Evolutionary conservation across 1,140 invertebrate genomes (phyloP).

Genomic region (Psilanteris sp.): DNA sequence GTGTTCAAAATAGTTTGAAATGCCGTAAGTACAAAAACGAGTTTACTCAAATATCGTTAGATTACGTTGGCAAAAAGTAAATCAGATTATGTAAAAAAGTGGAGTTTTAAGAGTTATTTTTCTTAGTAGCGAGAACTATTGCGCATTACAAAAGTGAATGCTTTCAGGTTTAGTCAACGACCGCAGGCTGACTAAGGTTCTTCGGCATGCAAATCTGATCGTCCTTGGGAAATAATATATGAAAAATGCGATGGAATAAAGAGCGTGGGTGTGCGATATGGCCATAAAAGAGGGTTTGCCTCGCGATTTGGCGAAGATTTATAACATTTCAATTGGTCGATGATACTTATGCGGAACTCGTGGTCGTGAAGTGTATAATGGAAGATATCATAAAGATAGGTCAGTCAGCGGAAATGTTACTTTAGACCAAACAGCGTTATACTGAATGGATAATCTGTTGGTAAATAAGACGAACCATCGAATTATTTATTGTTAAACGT

Average conservation of each 20-base stretch:
- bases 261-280: slow-evolving; percentile 54
- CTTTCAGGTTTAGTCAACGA: slow-evolving; percentile 59
- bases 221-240: slow-evolving; percentile 34
- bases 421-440: slow-evolving; percentile 47
- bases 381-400: slow-evolving; percentile 61
- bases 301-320: slow-evolving; percentile 61
- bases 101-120: too few species aligned
- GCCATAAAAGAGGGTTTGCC: slow-evolving; percentile 53
- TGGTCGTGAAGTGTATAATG: slow-evolving; percentile 55
- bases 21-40: too few species aligned
- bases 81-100: too few species aligned
- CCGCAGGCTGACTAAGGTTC: slow-evolving; percentile 70
- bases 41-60: too few species aligned
- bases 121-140: slow-evolving; percentile 19
- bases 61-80: too few species aligned
- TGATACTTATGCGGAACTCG: slow-evolving; percentile 60
- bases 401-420: slow-evolving; percentile 56
- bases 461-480: slow-evolving; percentile 18
- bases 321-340: slow-evolving; percentile 65
- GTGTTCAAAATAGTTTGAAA: too few species aligned
- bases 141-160: slow-evolving; percentile 60
- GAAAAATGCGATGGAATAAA: slow-evolving; percentile 51
- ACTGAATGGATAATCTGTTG: slow-evolving; percentile 30
- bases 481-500: slow-evolving; percentile 50
- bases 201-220: slow-evolving; percentile 71